These are phyloP conservation scores for Pachyseris speciosa DNA, from an alignment of 64 coral and sea anemone genomes.

Conservation along the genomic window DNA sequence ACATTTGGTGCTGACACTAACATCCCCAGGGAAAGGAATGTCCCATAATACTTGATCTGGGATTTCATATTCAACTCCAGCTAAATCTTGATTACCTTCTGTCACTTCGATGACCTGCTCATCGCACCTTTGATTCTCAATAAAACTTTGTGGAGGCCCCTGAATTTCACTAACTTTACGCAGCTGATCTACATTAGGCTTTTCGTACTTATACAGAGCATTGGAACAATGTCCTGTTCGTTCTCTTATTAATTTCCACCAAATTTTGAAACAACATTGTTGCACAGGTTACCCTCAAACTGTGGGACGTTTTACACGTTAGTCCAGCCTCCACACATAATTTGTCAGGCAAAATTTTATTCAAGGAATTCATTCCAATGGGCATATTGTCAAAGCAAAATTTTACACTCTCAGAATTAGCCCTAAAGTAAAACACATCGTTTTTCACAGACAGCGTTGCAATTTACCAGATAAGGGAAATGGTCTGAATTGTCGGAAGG, in stretches of 20 bases:
- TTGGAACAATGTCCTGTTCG: neutral
- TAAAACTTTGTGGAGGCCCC: too few species aligned
- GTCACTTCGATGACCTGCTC: too few species aligned
- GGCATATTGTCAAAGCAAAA: neutral
- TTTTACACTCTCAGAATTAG: neutral
- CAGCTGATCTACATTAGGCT: too few species aligned
- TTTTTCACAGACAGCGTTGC: neutral
- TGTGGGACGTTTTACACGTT: constrained; percentile 16
- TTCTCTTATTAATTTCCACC: neutral
- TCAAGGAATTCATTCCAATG: constrained; percentile 41
- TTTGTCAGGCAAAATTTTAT: constrained; percentile 51
- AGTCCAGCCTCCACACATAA: neutral
- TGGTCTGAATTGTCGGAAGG: too few species aligned
- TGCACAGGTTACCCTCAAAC: constrained; percentile 22
- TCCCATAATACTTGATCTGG: too few species aligned
- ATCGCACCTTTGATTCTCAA: too few species aligned
- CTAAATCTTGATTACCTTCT: too few species aligned
- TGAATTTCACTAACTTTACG: too few species aligned
- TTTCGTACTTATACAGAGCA: neutral
- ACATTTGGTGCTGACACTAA: too few species aligned
- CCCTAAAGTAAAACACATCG: neutral
- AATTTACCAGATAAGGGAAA: neutral
- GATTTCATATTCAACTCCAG: too few species aligned
- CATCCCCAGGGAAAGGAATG: too few species aligned
- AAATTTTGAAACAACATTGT: constrained; percentile 9